These are phyloP conservation scores for Agriopis aurantiaria DNA, from an alignment of 2,888 invertebrate genomes.

Conservation along the genomic window DNA sequence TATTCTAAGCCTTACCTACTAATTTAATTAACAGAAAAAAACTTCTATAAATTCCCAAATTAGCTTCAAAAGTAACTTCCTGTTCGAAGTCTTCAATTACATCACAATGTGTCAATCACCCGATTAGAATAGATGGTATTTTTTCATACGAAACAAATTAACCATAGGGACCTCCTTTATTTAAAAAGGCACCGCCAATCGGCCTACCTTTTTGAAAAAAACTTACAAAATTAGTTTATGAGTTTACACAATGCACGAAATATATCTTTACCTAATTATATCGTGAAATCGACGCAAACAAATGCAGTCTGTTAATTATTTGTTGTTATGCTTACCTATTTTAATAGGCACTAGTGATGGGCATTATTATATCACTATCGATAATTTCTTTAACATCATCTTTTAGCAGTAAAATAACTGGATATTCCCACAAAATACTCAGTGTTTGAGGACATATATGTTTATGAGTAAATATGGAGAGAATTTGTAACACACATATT, in stretches of 20 bases:
- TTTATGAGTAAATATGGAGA: not conserved
- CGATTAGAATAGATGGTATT: constrained; percentile 71
- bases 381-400: constrained; percentile 18
- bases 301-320: constrained; percentile 73
- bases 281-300: constrained; percentile 76
- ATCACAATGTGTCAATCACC: constrained; percentile 80
- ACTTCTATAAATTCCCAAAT: constrained; percentile 23
- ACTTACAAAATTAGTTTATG: constrained; percentile 78
- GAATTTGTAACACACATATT: not conserved
- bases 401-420: not conserved
- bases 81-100: constrained; percentile 55
- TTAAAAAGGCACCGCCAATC: constrained; percentile 67
- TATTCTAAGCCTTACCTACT: not conserved
- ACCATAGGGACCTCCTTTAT: constrained; percentile 56
- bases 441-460: constrained; percentile 1
- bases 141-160: constrained; percentile 63
- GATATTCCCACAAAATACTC: constrained; percentile 18
- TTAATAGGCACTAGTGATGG: constrained; percentile 58
- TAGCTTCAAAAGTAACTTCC: constrained; percentile 49
- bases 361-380: constrained; percentile 36
- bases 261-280: constrained; percentile 74
- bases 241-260: constrained; percentile 79
- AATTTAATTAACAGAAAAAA: not conserved
- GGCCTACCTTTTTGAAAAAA: constrained; percentile 62
- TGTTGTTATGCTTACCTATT: constrained; percentile 53